Percentiles rank a stretch among this genome's conserved stretches.
phyloP scores from a whole-genome alignment of 2,113 vertebrate genomes.

The Paedocypris sp. region DNA sequence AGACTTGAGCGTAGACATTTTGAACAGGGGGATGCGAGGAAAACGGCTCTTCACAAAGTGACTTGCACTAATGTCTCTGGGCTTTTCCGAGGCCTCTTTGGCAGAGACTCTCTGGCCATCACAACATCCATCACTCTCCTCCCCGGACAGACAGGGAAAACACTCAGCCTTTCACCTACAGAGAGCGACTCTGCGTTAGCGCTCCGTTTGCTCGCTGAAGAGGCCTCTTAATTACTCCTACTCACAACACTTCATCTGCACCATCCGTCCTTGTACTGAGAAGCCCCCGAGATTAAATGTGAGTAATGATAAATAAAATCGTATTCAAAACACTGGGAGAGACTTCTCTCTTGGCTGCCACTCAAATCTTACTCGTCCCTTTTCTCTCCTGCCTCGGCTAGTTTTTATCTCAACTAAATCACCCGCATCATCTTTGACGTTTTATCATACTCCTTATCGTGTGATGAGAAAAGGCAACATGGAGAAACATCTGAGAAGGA shows the following conservation, averaged over 20 bases:
- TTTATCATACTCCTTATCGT: constrained; percentile 5
- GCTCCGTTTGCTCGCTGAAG: constrained; percentile 6
- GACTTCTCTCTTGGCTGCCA: constrained; percentile 20
- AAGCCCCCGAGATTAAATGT: constrained; percentile 22
- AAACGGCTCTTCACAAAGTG: constrained; percentile 12
- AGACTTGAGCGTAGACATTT: too few species aligned
- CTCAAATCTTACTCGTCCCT: constrained; percentile 15
- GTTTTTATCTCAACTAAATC: constrained; percentile 1
- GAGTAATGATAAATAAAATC: constrained; percentile 29
- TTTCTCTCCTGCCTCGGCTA: neutral
- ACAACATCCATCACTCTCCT: constrained; percentile 39
- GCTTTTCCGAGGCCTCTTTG: constrained; percentile 33
- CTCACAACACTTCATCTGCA: constrained; percentile 34
- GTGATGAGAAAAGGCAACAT: neutral
- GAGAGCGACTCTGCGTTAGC: constrained; percentile 10
- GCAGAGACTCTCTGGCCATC: constrained; percentile 33
- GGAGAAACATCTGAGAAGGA: neutral
- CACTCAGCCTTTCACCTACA: constrained; percentile 22
- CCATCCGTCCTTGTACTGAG: constrained; percentile 15
- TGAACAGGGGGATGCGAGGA: neutral
- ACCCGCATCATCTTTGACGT: constrained; percentile 1
- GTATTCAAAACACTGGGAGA: constrained; percentile 20
- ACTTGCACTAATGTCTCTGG: constrained; percentile 21
- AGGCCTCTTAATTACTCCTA: constrained; percentile 27
- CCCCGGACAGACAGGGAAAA: constrained; percentile 31